Percentiles rank a stretch among this genome's conserved stretches.
These are phyloP conservation scores for Eretmochelys imbricata DNA, from an alignment of 2,113 vertebrate species.

Conservation along the genomic window DNA sequence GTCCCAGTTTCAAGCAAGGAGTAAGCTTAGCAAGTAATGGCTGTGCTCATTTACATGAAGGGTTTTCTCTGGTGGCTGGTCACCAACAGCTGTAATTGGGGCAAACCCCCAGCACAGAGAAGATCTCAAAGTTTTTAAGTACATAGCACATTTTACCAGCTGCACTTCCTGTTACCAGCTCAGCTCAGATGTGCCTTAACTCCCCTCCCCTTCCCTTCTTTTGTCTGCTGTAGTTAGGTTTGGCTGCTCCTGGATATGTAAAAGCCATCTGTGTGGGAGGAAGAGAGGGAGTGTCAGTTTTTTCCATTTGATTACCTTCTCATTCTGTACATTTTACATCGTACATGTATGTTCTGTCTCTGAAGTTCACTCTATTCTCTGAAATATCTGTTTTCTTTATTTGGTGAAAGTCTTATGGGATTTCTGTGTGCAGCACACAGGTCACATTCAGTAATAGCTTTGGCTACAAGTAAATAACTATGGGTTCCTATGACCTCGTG, in stretches of 20 bases:
- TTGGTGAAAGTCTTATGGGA: conserved; percentile 5
- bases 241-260: conserved; percentile 1
- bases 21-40: background rate
- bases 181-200: background rate
- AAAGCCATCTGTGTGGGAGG: conserved; percentile 12
- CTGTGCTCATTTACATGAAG: background rate
- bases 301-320: conserved; percentile 29
- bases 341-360: background rate
- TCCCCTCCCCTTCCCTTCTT: background rate
- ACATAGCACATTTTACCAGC: background rate
- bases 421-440: background rate
- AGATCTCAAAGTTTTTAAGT: background rate
- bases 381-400: conserved; percentile 8
- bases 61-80: background rate
- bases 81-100: background rate
- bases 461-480: conserved; percentile 34
- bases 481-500: conserved; percentile 24
- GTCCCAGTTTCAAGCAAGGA: background rate
- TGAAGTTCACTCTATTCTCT: conserved; percentile 16
- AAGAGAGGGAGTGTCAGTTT: background rate
- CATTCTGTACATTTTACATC: conserved; percentile 10
- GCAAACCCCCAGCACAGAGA: background rate
- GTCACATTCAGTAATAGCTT: conserved; percentile 26
- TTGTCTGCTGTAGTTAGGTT: background rate
- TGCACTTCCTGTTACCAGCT: background rate